A percentile compares a stretch with the other conserved stretches of the same genome.
phyloP scores from a whole-genome alignment of 2,113 vertebrate species.

The Podarcis raffonei region DNA sequence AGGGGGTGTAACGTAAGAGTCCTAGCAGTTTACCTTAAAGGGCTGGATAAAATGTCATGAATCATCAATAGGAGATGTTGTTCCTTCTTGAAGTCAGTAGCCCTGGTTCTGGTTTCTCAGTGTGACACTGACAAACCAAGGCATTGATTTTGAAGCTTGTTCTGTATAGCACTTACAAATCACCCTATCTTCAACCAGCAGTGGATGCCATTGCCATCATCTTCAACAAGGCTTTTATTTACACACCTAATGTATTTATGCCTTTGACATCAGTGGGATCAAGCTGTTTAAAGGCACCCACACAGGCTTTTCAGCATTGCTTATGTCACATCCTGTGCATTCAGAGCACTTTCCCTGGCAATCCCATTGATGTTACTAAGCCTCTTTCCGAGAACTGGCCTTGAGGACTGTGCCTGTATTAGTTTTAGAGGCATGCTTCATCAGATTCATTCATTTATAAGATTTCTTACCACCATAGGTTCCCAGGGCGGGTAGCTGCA shows the following conservation, averaged over 20 bases:
- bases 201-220: neutral
- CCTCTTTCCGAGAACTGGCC: neutral
- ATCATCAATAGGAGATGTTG: too few species aligned
- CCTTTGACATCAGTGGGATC: neutral
- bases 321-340: neutral
- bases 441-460: neutral
- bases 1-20: too few species aligned
- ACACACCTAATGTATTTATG: neutral
- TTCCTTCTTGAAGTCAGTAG: too few species aligned
- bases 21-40: too few species aligned
- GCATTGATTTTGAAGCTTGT: neutral
- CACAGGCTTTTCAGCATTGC: neutral
- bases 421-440: neutral
- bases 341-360: neutral
- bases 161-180: neutral
- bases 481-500: neutral
- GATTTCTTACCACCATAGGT: too few species aligned
- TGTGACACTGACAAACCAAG: neutral
- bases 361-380: neutral
- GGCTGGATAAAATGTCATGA: too few species aligned
- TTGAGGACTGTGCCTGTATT: neutral
- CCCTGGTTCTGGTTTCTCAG: too few species aligned
- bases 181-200: neutral
- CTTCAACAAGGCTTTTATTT: neutral
- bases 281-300: neutral